Evolutionary conservation across 1,140 invertebrate genomes (phyloP), one percentile per base, ranked within the genome.

Genomic region (Drosophila pseudoananassae): DNA sequence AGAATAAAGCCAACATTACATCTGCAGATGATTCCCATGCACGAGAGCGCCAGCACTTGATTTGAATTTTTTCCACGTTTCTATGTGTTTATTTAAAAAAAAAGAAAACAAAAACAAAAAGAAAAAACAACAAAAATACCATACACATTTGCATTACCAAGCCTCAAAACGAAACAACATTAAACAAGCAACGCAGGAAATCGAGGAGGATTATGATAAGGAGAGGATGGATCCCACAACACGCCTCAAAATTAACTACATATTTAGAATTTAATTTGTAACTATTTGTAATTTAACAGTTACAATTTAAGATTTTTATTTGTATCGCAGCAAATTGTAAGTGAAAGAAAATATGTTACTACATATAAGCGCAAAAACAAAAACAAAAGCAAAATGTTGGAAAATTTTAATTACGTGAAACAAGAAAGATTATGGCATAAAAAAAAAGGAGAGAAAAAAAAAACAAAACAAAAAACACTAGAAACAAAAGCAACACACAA

Each of bases 301-400:
- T 87, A 85, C 82, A 87, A 82, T 63, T 82, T 88, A 87, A 88
- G 82, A 87, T 85, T 87, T 87, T 85, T 82, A 87, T 87, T 87
- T 85, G 82, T 87, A 85, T 82, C 71, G 82, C 82, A 82, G 83
- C 78, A 78, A 82, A 82, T 77, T 85, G 69, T 88, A 87, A 87
- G 83, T 88, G 79, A 87, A 68, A 36, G n/a, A 9, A 77, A 75
- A 82, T 88, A 88, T 85, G 83, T 88, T 85, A 85, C 78, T 88
- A 82, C 83, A 85, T 88, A 85, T 85, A 87, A 88, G 83, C 75
- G 78, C 78, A 82, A 88, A 84, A 78, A 72, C 64, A 70, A 51
- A 74, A 53, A 53, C 61, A 84, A 81, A 20, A n/a, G n/a, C n/a
- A n/a, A n/a, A 20, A 87, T 87, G 82, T 87, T 83, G 79, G 78